A percentile compares a stretch with the other conserved stretches of the same genome.
Evolutionary conservation across 1,140 invertebrate genomes (phyloP).

Genomic region (Lithobius niger): DNA sequence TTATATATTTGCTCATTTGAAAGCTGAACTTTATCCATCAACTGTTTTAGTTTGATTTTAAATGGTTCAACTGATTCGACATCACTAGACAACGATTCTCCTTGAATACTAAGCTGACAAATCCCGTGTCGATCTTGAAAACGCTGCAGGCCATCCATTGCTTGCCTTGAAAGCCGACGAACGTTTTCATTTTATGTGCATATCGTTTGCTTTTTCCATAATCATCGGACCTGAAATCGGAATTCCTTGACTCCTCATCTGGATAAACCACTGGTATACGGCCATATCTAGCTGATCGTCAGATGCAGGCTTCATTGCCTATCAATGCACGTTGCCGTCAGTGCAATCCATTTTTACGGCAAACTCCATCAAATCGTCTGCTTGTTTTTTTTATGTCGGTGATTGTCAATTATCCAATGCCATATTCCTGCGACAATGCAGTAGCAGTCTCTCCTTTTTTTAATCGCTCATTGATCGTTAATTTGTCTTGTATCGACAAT

Average conservation of each 20-base stretch:
- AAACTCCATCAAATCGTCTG: too few species aligned
- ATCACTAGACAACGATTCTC: background rate
- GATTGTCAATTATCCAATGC: too few species aligned
- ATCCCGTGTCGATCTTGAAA: background rate
- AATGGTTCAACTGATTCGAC: background rate
- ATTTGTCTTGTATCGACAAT: too few species aligned
- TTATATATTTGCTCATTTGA: background rate
- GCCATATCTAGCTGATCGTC: conserved; percentile 1
- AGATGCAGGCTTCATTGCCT: too few species aligned
- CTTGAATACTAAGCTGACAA: background rate
- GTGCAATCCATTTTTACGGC: too few species aligned
- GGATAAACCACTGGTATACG: background rate
- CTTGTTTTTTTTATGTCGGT: too few species aligned
- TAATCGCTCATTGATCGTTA: too few species aligned
- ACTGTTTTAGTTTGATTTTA: background rate
- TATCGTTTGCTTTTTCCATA: background rate
- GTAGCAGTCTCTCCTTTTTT: too few species aligned
- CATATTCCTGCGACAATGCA: too few species aligned
- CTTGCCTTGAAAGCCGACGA: background rate
- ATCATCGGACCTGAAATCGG: background rate
- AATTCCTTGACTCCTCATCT: background rate
- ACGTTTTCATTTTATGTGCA: background rate
- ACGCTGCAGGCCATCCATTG: background rate
- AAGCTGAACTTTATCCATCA: background rate
- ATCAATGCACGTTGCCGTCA: too few species aligned